Percentiles rank a stretch among this genome's conserved stretches.
These are phyloP conservation scores for Drosophila ustulata DNA, from an alignment of 2,888 invertebrate species.

Conservation along the genomic window DNA sequence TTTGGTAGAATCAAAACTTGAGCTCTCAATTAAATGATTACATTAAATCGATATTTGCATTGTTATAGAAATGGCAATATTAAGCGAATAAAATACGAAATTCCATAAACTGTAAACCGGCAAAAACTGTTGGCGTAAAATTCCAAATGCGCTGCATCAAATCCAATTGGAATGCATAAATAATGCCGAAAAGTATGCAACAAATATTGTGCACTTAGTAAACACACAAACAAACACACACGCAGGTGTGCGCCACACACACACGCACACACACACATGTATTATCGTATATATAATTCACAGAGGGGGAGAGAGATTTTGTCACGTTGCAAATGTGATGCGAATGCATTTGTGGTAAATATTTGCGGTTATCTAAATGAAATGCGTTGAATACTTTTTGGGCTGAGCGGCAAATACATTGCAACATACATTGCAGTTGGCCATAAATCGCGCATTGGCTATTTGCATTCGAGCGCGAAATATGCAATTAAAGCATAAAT, in stretches of 20 bases:
- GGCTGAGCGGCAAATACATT: slow-evolving; percentile 22
- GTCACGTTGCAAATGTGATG: slow-evolving; percentile 59
- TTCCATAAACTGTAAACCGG: slow-evolving; percentile 16
- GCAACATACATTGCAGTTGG: background rate
- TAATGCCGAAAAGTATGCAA: slow-evolving; percentile 59
- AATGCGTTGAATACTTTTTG: slow-evolving; percentile 67
- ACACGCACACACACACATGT: slow-evolving; percentile 6
- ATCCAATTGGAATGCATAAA: slow-evolving; percentile 63
- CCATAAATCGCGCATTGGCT: slow-evolving; percentile 41
- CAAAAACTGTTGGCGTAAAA: background rate
- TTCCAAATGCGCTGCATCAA: slow-evolving; percentile 19
- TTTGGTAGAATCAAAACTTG: background rate
- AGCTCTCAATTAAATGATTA: slow-evolving; percentile 10
- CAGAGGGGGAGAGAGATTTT: slow-evolving; percentile 31
- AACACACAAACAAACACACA: slow-evolving; percentile 35
- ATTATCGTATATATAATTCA: slow-evolving; percentile 41
- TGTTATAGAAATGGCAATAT: slow-evolving; percentile 23
- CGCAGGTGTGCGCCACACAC: slow-evolving; percentile 17
- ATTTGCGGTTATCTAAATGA: slow-evolving; percentile 80
- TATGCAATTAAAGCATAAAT: slow-evolving; percentile 77
- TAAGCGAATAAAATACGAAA: slow-evolving; percentile 17
- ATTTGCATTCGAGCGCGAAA: slow-evolving; percentile 62
- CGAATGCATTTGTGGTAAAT: slow-evolving; percentile 72
- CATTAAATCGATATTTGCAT: slow-evolving; percentile 15
- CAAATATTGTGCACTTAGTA: slow-evolving; percentile 44